These are phyloP conservation scores for Blennius ocellaris DNA, from an alignment of 2,113 vertebrate species.

Conservation along the genomic window DNA sequence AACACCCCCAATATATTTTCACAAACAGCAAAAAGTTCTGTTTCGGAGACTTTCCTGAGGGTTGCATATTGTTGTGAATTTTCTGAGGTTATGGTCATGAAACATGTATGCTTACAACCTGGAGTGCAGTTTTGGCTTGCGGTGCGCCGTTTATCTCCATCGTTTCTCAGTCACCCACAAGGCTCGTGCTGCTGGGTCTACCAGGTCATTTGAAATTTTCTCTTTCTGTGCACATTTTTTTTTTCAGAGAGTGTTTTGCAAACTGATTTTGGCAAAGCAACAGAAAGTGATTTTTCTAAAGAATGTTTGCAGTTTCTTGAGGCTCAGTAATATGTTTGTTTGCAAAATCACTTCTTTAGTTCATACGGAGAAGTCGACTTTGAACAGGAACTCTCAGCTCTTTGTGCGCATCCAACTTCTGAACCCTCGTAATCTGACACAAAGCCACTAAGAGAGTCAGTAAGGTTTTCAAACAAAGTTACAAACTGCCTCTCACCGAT, in stretches of 20 bases:
- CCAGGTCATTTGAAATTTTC: neutral
- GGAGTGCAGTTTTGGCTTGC: neutral
- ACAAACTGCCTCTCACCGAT: slow-evolving; percentile 20
- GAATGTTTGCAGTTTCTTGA: neutral
- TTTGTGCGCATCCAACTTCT: neutral
- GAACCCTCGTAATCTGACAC: neutral
- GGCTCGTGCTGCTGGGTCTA: neutral
- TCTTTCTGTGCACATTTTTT: neutral
- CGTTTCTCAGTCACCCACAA: slow-evolving; percentile 12
- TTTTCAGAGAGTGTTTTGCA: neutral
- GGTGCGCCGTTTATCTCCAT: slow-evolving; percentile 7
- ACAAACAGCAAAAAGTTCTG: neutral
- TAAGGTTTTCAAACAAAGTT: slow-evolving; percentile 21
- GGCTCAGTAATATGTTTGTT: neutral
- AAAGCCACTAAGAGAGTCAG: neutral
- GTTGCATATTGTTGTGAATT: neutral
- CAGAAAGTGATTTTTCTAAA: neutral
- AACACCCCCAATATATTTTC: neutral
- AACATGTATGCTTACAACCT: neutral
- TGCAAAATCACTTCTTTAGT: neutral
- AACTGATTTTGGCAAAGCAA: neutral
- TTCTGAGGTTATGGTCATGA: slow-evolving; percentile 3
- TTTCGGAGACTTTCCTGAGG: neutral
- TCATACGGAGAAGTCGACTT: neutral
- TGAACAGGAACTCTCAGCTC: neutral